Evolutionary conservation across 2,113 vertebrate genomes (phyloP), one percentile per base, ranked within the genome.

Genomic region (Phaethon lepturus): DNA sequence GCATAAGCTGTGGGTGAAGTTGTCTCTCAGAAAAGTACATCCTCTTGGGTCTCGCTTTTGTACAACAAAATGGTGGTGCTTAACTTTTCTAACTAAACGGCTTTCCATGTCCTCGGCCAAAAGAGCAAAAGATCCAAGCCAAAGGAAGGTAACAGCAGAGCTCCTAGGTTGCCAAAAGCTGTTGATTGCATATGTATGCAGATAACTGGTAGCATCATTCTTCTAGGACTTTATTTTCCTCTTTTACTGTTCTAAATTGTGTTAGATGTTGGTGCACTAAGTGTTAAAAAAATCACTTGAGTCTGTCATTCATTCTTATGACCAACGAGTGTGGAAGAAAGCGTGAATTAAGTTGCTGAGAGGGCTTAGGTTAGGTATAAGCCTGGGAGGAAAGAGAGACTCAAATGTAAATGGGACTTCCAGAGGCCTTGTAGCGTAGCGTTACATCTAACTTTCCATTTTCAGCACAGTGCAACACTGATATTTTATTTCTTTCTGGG

Each of bases 401-500:
- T 92, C 64, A 45, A 87, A 94, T 29, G 40, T 74, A 84, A 93
- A 66, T 73, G 63, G 74, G 84, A 73, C 84, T 93, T 94, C 44
- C 68, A 91, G 74, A 88, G 93, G 84, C 81, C 89, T 83, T 47
- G 66, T 62, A 93, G 89, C 94, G 9, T 76, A 95, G 83, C 49
- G 63, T 97, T 95, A 94, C 93, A 93, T 87, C 75, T 92, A 80
- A 96, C 90, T 96, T 97, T 97, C 94, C 94, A 90, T 96, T 97
- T 97, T 96, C 95, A 90, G 63, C 74, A 89, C 85, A 95, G 93
- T 95, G 94, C 91, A 97, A 94, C 93, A 94, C 63, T 96, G 95
- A 83, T 96, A 93, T 80, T 97, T 97, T 95, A 96, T 97, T 97
- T 97, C 87, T 90, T 91, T 96, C 95, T 94, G 81, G 87, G 87